Base-by-base conservation (phyloP, 2,797 vertebrate species). In the Acanthopagrus latus region DNA sequence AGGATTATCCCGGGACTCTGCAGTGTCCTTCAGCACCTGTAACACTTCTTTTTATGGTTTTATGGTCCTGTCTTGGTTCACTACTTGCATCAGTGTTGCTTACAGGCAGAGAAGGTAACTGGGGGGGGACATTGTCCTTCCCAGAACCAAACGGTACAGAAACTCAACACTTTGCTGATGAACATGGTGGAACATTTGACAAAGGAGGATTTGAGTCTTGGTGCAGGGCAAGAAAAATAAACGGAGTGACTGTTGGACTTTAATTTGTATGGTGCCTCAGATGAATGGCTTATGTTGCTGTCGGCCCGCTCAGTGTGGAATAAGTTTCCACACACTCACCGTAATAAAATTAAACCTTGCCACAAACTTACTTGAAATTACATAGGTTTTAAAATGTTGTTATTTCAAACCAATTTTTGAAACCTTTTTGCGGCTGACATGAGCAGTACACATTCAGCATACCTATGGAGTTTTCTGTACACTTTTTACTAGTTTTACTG, bases 31-130 rank as follows among this genome's bases (percentile, higher is more conserved):
- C 17, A 50, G 13, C 27, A 27, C 20, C 47, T 25, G 51, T 60
- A 4, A 44, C 21, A 44, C 6, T n/a, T 20, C 0, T 23, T 41
- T 0, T 20, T 46, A 68, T 29, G 18, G 18, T 29, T 56, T 43
- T 20, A 57, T 64, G 25, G 23, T 16, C 43, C 46, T 46, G n/a
- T 44, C 23, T 62, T 62, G 38, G 59, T 62, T 63, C 43, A 33
- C n/a, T 14, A 43, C 13, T 54, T 43, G 50, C 16, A 54, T 51
- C 17, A 21, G 18, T 14, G 18, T 44, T 63, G 43, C 46, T 27
- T 23, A 64, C 44, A 48, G 44, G 7, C 16, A 27, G 14, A 20
- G 44, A 48, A 33, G 17, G n/a, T 27, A 54, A 13, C 5, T 41
- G 27, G 52, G 20, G 2, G 2, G n/a, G n/a, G n/a, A n/a, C n/a